These are phyloP conservation scores for Xenopus borealis DNA, from an alignment of 2,113 vertebrate species.

Conservation along the genomic window DNA sequence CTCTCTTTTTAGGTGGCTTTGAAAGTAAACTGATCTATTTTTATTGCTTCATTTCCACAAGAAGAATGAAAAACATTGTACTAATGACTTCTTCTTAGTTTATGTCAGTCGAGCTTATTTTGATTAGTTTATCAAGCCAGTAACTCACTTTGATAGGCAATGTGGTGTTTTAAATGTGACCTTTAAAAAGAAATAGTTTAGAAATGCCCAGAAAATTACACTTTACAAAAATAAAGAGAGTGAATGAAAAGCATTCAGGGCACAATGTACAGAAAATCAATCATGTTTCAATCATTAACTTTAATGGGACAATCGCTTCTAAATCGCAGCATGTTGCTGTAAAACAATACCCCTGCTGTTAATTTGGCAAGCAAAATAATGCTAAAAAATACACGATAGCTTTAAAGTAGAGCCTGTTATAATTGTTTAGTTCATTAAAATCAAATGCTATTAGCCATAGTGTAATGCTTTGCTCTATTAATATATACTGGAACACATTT, in stretches of 20 bases:
- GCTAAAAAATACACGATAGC: neutral
- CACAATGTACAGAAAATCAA: constrained; percentile 18
- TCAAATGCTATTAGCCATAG: constrained; percentile 12
- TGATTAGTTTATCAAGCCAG: neutral
- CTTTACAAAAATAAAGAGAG: constrained; percentile 34
- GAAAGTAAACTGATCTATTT: neutral
- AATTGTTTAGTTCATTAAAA: constrained; percentile 4
- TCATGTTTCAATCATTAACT: constrained; percentile 33
- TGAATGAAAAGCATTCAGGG: constrained; percentile 10
- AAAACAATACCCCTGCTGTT: constrained; percentile 29
- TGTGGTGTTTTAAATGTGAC: constrained; percentile 6
- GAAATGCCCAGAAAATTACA: constrained; percentile 5
- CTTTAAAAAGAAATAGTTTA: constrained; percentile 16
- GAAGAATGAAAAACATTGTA: neutral
- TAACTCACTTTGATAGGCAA: constrained; percentile 21
- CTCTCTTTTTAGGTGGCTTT: no score
- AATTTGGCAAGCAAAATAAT: neutral
- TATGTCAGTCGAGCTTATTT: constrained; percentile 3
- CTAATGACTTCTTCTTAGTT: neutral
- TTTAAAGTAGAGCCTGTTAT: neutral
- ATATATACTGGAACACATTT: neutral
- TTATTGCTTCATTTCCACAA: constrained; percentile 17
- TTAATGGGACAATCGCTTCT: constrained; percentile 17
- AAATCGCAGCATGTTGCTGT: neutral
- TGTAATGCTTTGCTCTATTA: neutral